phyloP scores from a whole-genome alignment of 2,113 vertebrate species.

The Lates calcarifer region DNA sequence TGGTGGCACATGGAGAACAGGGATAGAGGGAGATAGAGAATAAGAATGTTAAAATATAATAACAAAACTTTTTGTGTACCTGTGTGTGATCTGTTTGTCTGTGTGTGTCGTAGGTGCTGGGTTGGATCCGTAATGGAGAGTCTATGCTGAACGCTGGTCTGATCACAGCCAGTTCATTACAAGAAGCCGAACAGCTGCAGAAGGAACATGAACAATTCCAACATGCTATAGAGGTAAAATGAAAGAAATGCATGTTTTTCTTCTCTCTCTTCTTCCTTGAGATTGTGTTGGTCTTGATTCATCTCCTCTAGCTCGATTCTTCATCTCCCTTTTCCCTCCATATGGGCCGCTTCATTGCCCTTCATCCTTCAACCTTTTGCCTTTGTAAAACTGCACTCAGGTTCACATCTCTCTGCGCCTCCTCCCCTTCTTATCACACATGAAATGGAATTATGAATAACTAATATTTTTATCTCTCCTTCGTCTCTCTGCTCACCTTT shows the following conservation, averaged over 20 bases:
- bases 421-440: slow-evolving; percentile 27
- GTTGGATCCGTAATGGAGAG: slow-evolving; percentile 99
- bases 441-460: slow-evolving; percentile 69
- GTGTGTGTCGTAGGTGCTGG: slow-evolving; percentile 89
- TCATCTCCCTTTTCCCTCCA: background rate
- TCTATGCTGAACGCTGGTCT: slow-evolving; percentile 98
- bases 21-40: background rate
- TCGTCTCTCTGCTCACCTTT: slow-evolving; percentile 38
- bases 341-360: background rate
- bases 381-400: slow-evolving; percentile 33
- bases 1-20: background rate
- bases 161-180: slow-evolving; percentile 97
- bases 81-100: slow-evolving; percentile 10
- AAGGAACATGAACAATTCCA: slow-evolving; percentile 99
- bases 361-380: slow-evolving; percentile 37
- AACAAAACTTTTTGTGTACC: background rate
- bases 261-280: background rate
- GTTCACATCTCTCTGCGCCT: background rate
- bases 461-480: background rate
- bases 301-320: background rate
- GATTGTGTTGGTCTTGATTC: background rate
- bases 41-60: background rate
- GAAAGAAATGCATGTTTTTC: background rate
- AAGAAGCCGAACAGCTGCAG: slow-evolving; percentile 98
- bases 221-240: slow-evolving; percentile 96